Conservation (phyloP, 2,113 vertebrate genomes). For the Smithornis capensis region DNA sequence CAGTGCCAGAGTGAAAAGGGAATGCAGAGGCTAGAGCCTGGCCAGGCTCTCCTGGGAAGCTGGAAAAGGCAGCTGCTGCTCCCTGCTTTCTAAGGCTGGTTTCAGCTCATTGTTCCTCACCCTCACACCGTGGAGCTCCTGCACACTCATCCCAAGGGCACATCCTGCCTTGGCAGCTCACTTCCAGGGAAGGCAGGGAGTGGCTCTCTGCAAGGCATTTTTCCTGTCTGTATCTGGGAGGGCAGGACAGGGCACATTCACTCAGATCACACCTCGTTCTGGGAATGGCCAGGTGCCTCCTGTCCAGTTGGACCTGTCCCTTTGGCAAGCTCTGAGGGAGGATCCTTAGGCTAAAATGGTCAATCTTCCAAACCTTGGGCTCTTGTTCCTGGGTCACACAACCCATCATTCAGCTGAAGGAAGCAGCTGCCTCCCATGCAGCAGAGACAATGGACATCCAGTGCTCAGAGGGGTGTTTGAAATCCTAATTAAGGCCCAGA, state of each 20-base stretch:
- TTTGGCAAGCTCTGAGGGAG: neutral
- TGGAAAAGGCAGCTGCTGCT: neutral
- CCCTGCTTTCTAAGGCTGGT: neutral
- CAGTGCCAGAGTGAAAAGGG: neutral
- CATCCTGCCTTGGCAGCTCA: accelerated
- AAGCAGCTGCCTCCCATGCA: neutral
- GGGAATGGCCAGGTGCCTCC: neutral
- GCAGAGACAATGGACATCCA: neutral
- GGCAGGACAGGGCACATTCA: neutral
- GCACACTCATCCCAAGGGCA: neutral
- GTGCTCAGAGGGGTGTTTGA: neutral
- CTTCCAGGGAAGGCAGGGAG: neutral
- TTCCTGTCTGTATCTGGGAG: neutral
- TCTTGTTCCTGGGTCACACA: neutral
- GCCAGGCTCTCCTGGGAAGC: neutral
- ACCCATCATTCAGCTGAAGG: neutral
- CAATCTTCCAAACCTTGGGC: neutral
- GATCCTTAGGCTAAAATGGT: neutral
- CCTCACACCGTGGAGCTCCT: accelerated
- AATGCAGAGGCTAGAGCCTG: neutral
- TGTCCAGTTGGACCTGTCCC: neutral
- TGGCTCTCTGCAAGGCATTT: neutral
- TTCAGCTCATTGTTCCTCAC: neutral
- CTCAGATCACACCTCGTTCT: neutral
- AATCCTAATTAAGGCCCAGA: neutral